Evolutionary conservation across 2,888 invertebrate genomes (phyloP).

Genomic region (Eristalinus sepulchralis): DNA sequence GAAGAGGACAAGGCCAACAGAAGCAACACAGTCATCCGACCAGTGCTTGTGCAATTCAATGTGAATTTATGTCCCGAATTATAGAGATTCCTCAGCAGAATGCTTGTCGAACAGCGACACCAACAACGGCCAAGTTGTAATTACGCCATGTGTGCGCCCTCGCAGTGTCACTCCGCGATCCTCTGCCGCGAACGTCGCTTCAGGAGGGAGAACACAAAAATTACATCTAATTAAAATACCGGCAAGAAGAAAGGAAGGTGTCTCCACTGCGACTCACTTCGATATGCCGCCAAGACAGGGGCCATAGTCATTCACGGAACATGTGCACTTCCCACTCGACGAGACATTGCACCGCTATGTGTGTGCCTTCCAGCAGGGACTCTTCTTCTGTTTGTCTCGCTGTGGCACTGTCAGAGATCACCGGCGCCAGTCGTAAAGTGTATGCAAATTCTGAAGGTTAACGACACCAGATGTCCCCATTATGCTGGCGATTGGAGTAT

Average conservation of each 20-base stretch:
- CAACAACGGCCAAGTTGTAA: conserved; percentile 51
- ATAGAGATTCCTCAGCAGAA: conserved; percentile 59
- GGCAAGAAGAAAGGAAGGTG: conserved; percentile 22
- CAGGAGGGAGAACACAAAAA: conserved; percentile 22
- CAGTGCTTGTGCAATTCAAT: conserved; percentile 43
- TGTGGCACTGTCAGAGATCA: neutral
- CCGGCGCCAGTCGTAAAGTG: neutral
- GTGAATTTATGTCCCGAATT: conserved; percentile 58
- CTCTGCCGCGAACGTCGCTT: neutral
- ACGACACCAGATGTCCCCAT: conserved; percentile 35
- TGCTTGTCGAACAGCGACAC: conserved; percentile 65
- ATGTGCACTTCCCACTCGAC: conserved; percentile 29
- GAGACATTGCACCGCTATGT: neutral
- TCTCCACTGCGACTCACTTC: neutral
- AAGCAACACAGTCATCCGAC: neutral
- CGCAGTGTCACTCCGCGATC: conserved; percentile 21
- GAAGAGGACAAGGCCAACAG: conserved; percentile 1
- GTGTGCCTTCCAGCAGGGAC: neutral
- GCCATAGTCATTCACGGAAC: conserved; percentile 31
- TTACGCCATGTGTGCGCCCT: conserved; percentile 58
- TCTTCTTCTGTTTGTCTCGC: neutral
- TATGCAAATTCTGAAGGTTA: conserved; percentile 35
- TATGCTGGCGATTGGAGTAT: neutral
- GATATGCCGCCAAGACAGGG: neutral
- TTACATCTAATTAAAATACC: conserved; percentile 69